Evolutionary conservation across 2,113 vertebrate species (phyloP).

Genomic region (Antigone vipio): DNA sequence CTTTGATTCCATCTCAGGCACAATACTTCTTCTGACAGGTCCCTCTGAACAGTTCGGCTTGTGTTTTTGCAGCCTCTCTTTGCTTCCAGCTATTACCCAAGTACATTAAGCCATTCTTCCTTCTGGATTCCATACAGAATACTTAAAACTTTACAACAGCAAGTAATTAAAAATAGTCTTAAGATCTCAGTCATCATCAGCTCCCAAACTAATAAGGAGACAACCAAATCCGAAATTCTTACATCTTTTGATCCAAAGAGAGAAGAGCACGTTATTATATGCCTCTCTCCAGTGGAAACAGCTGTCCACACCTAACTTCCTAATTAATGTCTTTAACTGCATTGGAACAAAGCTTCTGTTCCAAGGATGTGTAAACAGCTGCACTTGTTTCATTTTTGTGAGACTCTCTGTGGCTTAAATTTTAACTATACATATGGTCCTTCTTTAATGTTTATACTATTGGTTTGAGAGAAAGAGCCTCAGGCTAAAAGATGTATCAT

Average conservation of each 20-base stretch:
- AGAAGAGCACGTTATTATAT: background rate
- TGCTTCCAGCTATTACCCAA: background rate
- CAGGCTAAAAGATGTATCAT: background rate
- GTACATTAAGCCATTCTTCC: background rate
- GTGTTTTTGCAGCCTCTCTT: background rate
- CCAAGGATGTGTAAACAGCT: background rate
- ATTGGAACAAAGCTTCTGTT: background rate
- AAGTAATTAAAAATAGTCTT: background rate
- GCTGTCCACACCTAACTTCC: background rate
- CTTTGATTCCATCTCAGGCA: background rate
- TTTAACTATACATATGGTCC: background rate
- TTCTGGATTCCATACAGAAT: background rate
- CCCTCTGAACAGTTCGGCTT: background rate
- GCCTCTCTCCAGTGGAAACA: background rate
- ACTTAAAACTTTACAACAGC: background rate
- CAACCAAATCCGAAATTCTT: background rate
- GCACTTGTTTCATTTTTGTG: background rate
- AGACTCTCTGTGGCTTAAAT: background rate
- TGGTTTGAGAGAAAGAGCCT: background rate
- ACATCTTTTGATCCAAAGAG: background rate
- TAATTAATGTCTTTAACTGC: background rate
- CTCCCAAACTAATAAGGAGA: background rate
- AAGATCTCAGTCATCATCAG: background rate
- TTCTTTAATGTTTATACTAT: background rate
- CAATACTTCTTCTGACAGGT: background rate